Conservation (phyloP, 2,797 vertebrate genomes). For the Arnoldichthys spilopterus region DNA sequence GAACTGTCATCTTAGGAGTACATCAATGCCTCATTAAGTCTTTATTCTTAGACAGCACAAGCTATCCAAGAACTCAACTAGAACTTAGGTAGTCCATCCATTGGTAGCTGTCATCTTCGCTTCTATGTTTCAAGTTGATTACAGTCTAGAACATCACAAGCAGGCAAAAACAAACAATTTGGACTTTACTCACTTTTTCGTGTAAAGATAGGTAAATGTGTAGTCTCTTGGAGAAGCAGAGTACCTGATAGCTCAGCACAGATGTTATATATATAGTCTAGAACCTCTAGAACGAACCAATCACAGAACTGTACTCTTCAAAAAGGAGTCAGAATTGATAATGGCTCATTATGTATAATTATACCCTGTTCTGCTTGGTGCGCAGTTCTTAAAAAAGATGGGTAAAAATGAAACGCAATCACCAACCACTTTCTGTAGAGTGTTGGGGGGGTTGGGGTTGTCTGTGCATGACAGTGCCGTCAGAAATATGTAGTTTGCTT, state of each 20-base stretch:
- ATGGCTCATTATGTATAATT: conserved; percentile 75
- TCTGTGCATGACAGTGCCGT: conserved; percentile 14
- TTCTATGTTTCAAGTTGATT: neutral
- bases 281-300: conserved; percentile 67
- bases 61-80: neutral
- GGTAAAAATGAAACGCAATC: conserved; percentile 9
- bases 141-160: neutral
- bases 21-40: neutral
- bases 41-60: neutral
- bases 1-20: neutral
- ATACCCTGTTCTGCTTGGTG: conserved; percentile 65
- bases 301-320: conserved; percentile 66
- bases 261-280: conserved; percentile 70
- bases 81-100: neutral
- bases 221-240: conserved; percentile 41
- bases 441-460: conserved; percentile 1
- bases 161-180: neutral
- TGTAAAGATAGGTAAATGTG: conserved; percentile 4
- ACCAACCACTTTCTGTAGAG: conserved; percentile 44
- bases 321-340: conserved; percentile 60
- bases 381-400: conserved; percentile 63
- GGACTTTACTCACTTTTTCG: conserved; percentile 60
- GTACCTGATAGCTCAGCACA: conserved; percentile 51
- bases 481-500: neutral
- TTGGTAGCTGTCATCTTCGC: neutral